phyloP scores from a whole-genome alignment of 2,113 vertebrate genomes.

The Engraulis encrasicolus region DNA sequence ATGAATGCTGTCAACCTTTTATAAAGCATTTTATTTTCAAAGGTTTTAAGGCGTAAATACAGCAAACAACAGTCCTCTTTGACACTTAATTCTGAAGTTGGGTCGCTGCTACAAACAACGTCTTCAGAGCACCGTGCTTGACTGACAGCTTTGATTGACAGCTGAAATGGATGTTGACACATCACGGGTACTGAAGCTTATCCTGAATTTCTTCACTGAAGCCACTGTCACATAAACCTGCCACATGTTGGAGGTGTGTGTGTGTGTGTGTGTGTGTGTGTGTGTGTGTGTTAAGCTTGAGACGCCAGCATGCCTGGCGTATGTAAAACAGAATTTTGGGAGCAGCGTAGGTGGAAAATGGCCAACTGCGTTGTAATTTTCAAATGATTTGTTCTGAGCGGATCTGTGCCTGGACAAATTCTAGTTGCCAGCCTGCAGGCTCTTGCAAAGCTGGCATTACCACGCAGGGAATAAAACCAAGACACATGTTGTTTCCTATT shows the following conservation, averaged over 20 bases:
- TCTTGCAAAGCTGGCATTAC: background rate
- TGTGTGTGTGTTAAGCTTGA: background rate
- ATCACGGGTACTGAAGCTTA: background rate
- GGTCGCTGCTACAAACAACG: background rate
- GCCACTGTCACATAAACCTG: background rate
- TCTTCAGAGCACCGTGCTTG: background rate
- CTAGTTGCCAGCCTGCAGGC: background rate
- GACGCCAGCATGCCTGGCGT: background rate
- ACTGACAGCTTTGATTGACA: background rate
- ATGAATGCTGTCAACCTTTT: too few species aligned
- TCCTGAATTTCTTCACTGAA: background rate
- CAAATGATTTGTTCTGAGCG: slow-evolving; percentile 14
- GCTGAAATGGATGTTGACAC: slow-evolving; percentile 15
- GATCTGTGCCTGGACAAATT: background rate
- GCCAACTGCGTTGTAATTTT: background rate
- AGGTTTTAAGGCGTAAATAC: too few species aligned
- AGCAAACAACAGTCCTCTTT: too few species aligned
- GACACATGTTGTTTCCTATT: background rate
- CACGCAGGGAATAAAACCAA: background rate
- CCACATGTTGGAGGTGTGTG: background rate
- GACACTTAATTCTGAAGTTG: slow-evolving; percentile 3
- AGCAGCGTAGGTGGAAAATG: background rate
- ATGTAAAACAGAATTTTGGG: background rate
- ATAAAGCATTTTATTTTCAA: too few species aligned
- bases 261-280: too few species aligned